These are phyloP conservation scores for Dione vanillae DNA, from an alignment of 2,888 invertebrate species.

Conservation along the genomic window DNA sequence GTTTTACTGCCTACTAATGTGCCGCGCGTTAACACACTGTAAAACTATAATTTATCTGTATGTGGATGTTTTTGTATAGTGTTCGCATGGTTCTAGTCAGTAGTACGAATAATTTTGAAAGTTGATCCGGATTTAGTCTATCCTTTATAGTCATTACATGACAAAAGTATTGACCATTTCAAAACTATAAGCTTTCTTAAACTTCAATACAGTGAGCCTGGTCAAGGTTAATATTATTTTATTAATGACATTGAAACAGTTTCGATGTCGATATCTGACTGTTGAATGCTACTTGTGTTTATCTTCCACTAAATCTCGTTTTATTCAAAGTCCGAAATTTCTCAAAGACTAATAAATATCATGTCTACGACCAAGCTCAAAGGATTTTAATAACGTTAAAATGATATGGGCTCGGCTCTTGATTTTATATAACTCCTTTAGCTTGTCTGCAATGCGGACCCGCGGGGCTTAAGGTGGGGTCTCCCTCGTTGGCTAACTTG, in stretches of 20 bases:
- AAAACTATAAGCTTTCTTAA: conserved; percentile 34
- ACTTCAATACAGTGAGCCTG: conserved; percentile 57
- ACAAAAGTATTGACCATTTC: conserved; percentile 29
- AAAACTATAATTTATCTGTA: no score
- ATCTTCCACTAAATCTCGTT: conserved; percentile 48
- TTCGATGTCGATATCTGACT: neutral
- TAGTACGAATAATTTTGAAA: no score
- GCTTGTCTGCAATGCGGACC: conserved; percentile 79
- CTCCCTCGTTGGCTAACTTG: conserved; percentile 67
- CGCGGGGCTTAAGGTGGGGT: conserved; percentile 58
- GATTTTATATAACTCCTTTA: conserved; percentile 68
- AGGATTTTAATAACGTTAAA: conserved; percentile 18
- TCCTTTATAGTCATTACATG: conserved; percentile 48
- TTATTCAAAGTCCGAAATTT: conserved; percentile 53
- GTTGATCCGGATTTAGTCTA: no score
- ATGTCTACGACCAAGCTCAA: conserved; percentile 21
- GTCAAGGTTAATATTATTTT: conserved; percentile 65
- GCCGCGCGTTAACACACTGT: neutral
- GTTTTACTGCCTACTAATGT: neutral
- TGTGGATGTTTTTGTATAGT: neutral
- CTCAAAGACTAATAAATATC: conserved; percentile 21
- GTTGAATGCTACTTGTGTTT: neutral
- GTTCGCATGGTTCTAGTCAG: no score
- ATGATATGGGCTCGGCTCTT: conserved; percentile 35
- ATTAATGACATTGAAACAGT: conserved; percentile 61